Evolutionary conservation across 2,797 vertebrate genomes (phyloP).

Genomic region (Falco peregrinus): DNA sequence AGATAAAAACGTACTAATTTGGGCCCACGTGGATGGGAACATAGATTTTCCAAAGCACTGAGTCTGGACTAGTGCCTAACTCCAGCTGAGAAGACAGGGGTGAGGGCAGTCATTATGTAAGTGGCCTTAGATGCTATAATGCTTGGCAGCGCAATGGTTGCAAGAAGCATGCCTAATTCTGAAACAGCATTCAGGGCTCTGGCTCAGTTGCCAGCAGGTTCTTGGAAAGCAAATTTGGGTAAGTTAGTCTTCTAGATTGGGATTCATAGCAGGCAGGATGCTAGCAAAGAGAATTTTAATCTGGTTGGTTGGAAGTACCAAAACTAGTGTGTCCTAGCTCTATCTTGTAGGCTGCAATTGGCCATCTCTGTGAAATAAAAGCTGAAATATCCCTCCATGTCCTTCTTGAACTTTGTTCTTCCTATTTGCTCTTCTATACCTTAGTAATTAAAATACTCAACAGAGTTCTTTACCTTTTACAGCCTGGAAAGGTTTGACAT

Average conservation of each 20-base stretch:
- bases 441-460: neutral
- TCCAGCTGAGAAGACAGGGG: neutral
- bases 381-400: neutral
- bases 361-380: neutral
- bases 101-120: neutral
- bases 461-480: neutral
- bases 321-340: neutral
- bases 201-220: neutral
- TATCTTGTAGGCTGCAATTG: neutral
- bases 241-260: neutral
- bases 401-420: neutral
- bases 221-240: neutral
- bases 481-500: neutral
- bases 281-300: neutral
- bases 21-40: neutral
- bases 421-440: neutral
- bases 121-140: neutral
- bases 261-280: neutral
- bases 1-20: neutral
- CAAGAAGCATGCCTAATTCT: neutral
- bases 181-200: neutral
- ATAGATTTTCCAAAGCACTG: neutral
- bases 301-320: neutral
- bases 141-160: neutral
- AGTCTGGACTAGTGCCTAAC: neutral